Percentiles rank a stretch among this genome's conserved stretches.
These are phyloP conservation scores for Antedon mediterranea DNA, from an alignment of 53 echinoderm and acorn worm species.

Conservation along the genomic window DNA sequence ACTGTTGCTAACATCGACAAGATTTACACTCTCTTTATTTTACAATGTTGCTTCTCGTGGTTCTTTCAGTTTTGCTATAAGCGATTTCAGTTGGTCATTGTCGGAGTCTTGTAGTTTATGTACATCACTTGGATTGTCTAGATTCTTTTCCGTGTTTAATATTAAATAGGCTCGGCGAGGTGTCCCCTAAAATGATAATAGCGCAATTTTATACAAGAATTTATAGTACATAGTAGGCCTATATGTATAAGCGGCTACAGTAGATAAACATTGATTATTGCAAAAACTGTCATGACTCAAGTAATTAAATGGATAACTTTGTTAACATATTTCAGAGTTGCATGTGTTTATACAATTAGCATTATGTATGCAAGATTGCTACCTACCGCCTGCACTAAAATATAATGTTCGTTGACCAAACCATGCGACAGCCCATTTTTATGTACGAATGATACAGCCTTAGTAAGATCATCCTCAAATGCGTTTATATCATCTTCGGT, in stretches of 20 bases:
- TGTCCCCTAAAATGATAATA: not conserved
- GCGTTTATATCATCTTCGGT: constrained; percentile 20
- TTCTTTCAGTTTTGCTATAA: not conserved
- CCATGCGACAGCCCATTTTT: constrained; percentile 63
- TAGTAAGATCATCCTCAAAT: constrained; percentile 59
- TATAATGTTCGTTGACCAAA: constrained; percentile 44
- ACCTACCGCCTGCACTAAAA: not conserved
- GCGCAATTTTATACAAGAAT: too few relatives aligned
- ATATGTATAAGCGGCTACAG: too few relatives aligned
- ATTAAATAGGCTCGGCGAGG: not conserved
- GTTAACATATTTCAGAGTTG: too few relatives aligned
- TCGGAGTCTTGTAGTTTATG: not conserved
- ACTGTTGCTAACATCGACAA: too few relatives aligned
- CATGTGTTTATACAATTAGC: too few relatives aligned
- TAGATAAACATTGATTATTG: too few relatives aligned
- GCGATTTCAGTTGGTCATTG: not conserved
- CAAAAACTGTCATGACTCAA: too few relatives aligned
- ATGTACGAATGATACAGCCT: constrained; percentile 79
- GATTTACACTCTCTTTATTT: too few relatives aligned
- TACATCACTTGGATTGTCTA: not conserved
- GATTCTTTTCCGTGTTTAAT: not conserved
- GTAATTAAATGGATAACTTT: too few relatives aligned
- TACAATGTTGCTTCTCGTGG: too few relatives aligned
- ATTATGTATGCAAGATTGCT: too few relatives aligned
- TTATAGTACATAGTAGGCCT: too few relatives aligned